Base-by-base conservation (phyloP, 1,140 invertebrate species). In the Scaptomyza hsui region DNA sequence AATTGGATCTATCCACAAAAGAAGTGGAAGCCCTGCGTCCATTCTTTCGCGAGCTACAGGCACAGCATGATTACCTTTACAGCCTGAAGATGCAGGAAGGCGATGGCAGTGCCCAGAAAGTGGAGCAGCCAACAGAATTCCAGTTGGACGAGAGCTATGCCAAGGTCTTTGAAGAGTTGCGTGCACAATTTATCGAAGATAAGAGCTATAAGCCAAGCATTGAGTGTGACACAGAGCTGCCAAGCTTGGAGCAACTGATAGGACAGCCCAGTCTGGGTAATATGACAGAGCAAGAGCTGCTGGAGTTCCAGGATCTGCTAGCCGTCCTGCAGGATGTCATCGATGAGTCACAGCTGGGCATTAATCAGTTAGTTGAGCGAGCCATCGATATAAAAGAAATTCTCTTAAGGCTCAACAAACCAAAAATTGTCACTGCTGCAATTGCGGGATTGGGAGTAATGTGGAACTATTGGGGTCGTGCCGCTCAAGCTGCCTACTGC, bases 401-500 rank as follows among this genome's bases (percentile, higher is more conserved):
- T 44, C 21, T 90, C 7, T 29, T 90, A 6, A 71, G 59, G 10
- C 53, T 89, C 0, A 78, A 90, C 59, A 90, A 90, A 18, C 89
- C 85, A 2, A 90, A 90, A 62, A 80, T 90, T 32, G 70, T 90
- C 5, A 45, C 61, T 13, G 79, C 72, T 3, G 75, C 82, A n/a
- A 72, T 86, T 1, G 77, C 26, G 1, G 89, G 55, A 0, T 49
- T 90, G 19, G 56, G 51, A 0, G 42, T 49, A 15, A 82, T 90
- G 57, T 90, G 76, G 71, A 56, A 69, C 2, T 64, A 68, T 15
- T 82, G 81, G 65, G 81, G 75, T 0, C 73, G 74, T 4, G 69
- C 45, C 7, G 21, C 49, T 0, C 75, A 81, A 21, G 85, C 89
- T 4, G 89, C 89, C 51, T 90, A 90, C 19, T 90, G 89, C 53